These are phyloP conservation scores for Pteropus alecto DNA, from an alignment of 2,113 vertebrate genomes.

Conservation along the genomic window DNA sequence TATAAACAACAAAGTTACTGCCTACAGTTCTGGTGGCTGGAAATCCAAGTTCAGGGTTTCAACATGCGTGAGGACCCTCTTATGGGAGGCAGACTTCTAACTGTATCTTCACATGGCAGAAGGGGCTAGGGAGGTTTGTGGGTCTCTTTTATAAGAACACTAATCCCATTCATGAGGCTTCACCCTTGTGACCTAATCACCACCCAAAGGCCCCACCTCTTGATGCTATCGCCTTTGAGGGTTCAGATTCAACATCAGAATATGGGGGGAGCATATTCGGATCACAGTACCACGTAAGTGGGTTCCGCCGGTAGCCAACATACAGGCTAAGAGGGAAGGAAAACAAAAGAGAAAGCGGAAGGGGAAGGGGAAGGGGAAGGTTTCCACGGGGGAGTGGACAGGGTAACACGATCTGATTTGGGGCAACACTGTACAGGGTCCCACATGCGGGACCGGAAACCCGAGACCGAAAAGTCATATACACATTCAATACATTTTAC, in stretches of 20 bases:
- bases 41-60: background rate
- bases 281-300: background rate
- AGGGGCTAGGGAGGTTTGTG: background rate
- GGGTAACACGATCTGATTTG: background rate
- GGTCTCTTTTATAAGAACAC: background rate
- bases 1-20: background rate
- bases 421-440: background rate
- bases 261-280: background rate
- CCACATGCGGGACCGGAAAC: background rate
- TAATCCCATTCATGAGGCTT: background rate
- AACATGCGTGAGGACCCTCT: background rate
- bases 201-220: background rate
- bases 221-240: background rate
- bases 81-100: background rate
- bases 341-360: background rate
- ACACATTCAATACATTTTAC: background rate
- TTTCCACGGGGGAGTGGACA: background rate
- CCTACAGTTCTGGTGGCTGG: background rate
- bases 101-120: background rate
- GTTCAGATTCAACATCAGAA: background rate
- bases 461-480: background rate
- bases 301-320: background rate
- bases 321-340: background rate
- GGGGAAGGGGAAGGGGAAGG: background rate
- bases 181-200: background rate